These are phyloP conservation scores for Misgurnus anguillicaudatus DNA, from an alignment of 2,113 vertebrate genomes.

Conservation along the genomic window DNA sequence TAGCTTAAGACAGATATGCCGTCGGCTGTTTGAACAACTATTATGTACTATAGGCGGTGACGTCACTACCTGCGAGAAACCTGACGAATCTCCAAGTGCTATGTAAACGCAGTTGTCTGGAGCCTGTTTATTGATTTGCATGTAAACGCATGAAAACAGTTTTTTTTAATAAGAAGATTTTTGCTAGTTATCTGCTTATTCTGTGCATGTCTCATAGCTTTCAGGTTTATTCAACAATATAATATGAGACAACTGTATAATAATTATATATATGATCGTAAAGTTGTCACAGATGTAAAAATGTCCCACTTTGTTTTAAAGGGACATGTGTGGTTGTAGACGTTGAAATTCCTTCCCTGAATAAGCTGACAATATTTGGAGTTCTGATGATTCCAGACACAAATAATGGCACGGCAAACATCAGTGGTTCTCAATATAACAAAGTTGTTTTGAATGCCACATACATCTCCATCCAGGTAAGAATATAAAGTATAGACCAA, in stretches of 20 bases:
- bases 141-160: too few relatives aligned
- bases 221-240: too few relatives aligned
- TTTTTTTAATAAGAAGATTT: too few relatives aligned
- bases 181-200: too few relatives aligned
- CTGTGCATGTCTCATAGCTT: too few relatives aligned
- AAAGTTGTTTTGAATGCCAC: constrained; percentile 74
- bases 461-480: constrained; percentile 84
- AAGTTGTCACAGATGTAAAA: not conserved
- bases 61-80: too few relatives aligned
- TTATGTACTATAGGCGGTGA: too few relatives aligned
- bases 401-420: constrained; percentile 45
- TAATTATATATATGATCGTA: not conserved
- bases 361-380: constrained; percentile 78
- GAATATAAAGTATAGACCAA: not conserved
- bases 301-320: constrained; percentile 52
- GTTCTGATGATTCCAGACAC: constrained; percentile 79
- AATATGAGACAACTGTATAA: not conserved
- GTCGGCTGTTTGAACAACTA: too few relatives aligned
- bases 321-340: constrained; percentile 82
- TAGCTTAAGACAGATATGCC: too few relatives aligned
- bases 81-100: too few relatives aligned
- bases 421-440: constrained; percentile 41
- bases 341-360: constrained; percentile 71
- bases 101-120: too few relatives aligned
- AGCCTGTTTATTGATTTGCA: too few relatives aligned